Evolutionary conservation across 2,113 vertebrate species (phyloP), one percentile per base, ranked within the genome.

Genomic region (Numenius arquata): DNA sequence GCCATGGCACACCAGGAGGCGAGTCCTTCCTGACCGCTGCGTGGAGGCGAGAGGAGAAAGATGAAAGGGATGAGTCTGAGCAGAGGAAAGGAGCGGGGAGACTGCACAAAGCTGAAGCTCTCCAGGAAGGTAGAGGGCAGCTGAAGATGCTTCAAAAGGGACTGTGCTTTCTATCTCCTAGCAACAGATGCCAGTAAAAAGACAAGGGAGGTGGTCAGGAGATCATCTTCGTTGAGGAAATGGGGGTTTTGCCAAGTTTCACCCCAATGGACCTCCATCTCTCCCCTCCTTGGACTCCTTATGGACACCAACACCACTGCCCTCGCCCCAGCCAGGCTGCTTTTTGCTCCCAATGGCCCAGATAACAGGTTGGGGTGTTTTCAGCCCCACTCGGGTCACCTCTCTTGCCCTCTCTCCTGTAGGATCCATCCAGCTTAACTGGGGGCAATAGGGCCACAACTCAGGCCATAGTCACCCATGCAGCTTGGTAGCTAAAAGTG

Each of bases 171-270:
- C 68, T 41, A 93, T 91, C 92, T 93, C 95, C 81, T 95, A 96
- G 95, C 96, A 97, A 96, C 95, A 88, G 77, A 85, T 93, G 52
- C 52, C 81, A 82, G 55, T 32, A 50, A 45, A 65, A 80, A 66
- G 9, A 13, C 45, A 61, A 53, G 26, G 32, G 48, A 82, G 81
- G 55, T 18, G 38, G 52, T 29, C 84, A 85, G 80, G 77, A 94
- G 80, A 77, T 1, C 30, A 30, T 38, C 11, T 48, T 40, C 10
- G 13, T 7, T 62, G 73, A 85, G 29, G 43, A 86, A 90, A 83
- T 3, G 8, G 40, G 23, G 23, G 14, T 7, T 88, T 85, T 91
- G 50, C 30, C 27, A 73, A 56, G 43, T 56, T 12, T 88, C 36
- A 52, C 15, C 6, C 30, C 0, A 0, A 40, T 4, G 27, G 29